A percentile compares a stretch with the other conserved stretches of the same genome.
phyloP scores from a whole-genome alignment of 2,113 vertebrate species.

The Natator depressus region DNA sequence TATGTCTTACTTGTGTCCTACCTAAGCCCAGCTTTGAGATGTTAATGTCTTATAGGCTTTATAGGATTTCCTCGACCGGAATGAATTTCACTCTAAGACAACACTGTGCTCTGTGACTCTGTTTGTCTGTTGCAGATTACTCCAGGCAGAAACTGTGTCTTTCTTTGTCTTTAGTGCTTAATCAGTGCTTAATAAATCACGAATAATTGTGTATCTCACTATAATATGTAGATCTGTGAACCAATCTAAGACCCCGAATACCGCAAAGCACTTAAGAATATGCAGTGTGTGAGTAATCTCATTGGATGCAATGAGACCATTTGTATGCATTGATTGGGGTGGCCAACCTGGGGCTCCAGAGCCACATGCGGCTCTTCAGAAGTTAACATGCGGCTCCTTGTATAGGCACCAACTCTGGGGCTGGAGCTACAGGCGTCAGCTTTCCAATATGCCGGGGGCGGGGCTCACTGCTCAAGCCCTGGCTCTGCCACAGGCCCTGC shows the following conservation, averaged over 20 bases:
- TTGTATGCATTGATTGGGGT: background rate
- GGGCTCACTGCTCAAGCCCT: too few species aligned
- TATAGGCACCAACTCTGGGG: too few species aligned
- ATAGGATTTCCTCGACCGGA: accelerated
- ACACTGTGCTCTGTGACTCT: accelerated
- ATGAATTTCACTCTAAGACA: background rate
- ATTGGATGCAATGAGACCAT: background rate
- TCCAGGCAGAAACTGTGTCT: background rate
- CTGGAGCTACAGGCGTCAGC: too few species aligned
- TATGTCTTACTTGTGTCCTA: background rate
- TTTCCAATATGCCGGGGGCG: too few species aligned
- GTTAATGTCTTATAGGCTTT: background rate
- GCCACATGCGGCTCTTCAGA: too few species aligned
- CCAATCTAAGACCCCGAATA: background rate
- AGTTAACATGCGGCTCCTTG: too few species aligned
- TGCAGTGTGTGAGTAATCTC: background rate
- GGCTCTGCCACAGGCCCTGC: too few species aligned
- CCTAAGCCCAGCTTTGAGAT: accelerated
- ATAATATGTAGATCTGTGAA: background rate
- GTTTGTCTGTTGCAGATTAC: background rate
- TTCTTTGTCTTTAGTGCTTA: background rate
- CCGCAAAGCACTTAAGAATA: background rate
- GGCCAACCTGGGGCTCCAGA: too few species aligned
- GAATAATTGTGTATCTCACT: accelerated
- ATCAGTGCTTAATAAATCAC: background rate